Base-by-base conservation (phyloP, 2,113 vertebrate genomes). In the Poeciliopsis prolifica region DNA sequence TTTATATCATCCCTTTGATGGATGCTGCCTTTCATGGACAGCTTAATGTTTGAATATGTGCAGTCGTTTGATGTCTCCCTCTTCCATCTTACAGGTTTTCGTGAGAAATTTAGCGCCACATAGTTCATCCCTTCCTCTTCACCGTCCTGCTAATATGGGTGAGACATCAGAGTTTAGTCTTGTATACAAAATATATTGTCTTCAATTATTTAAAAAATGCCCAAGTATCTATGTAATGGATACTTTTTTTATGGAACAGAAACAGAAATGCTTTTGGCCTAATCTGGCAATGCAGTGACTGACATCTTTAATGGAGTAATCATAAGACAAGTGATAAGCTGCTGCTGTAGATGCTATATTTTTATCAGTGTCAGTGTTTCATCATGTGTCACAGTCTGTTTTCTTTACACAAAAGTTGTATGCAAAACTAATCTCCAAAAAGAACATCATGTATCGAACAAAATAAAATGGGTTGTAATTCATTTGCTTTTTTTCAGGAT, bases 31-130 rank as follows among this genome's bases (percentile, higher is more conserved):
- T 60, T 72, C 29, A 80, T 9, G 48, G 30, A 40, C 5, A 19
- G 6, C 78, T 61, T 58, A 10, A 35, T 74, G 40, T 4, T 14
- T 11, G 86, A 68, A 67, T 85, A 85, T 1, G 79, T n/a, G 37
- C 60, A 30, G 0, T 65, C 70, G 3, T 61, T 35, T 1, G 3
- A 10, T 11, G 48, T 0, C 35, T 85, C 65, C 0, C 42, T 84
- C 12, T 31, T 72, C 58, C 24, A 30, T 77, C 77, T 63, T 62
- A 63, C 68, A 28, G 61, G 13, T 68, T 69, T 74, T 78, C 74
- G 83, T 35, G 76, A 5, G 1, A 91, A 90, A 24, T 83, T 40
- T 71, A 91, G 77, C 0, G 79, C 78, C 0, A 33, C 84, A 15
- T 91, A 90, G 75, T 90, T 87, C 0, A 85, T 0, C 17, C 33